A percentile compares a stretch with the other conserved stretches of the same genome.
Conservation (phyloP, 2,113 vertebrate species). For the Ariopsis seemanni region DNA sequence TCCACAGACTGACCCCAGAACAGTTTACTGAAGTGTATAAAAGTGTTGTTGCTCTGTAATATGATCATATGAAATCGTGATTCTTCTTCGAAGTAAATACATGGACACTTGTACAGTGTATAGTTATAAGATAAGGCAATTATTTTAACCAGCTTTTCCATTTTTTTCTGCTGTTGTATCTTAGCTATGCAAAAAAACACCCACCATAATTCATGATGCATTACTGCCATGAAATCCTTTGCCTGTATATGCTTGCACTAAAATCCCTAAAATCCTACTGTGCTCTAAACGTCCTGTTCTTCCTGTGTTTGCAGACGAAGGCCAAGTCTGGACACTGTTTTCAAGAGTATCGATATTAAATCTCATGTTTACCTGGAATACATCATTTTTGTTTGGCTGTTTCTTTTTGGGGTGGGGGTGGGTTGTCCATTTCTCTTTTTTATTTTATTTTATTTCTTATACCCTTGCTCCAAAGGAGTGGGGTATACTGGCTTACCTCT, state of each 20-base stretch:
- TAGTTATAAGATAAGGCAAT: constrained; percentile 10
- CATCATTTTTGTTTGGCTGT: no score
- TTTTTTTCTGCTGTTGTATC: background rate
- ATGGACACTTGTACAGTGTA: constrained; percentile 30
- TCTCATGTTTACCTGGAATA: background rate
- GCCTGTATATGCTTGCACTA: constrained; percentile 25
- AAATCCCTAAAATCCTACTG: background rate
- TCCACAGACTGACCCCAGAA: background rate
- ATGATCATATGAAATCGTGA: background rate
- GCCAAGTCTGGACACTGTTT: constrained; percentile 3
- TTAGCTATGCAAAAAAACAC: constrained; percentile 19
- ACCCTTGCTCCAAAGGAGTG: no score
- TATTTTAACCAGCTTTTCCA: background rate
- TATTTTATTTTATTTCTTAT: no score
- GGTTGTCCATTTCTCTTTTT: no score
- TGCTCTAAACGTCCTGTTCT: constrained; percentile 30
- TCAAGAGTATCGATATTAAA: constrained; percentile 32
- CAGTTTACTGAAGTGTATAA: background rate
- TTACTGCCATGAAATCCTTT: background rate
- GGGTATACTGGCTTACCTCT: no score
- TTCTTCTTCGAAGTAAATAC: constrained; percentile 11
- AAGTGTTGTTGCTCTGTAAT: background rate
- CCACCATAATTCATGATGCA: background rate
- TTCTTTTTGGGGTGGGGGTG: background rate
- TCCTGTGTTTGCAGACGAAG: background rate